Base-by-base conservation (phyloP, 2,113 vertebrate genomes). In the Mixornis gularis region DNA sequence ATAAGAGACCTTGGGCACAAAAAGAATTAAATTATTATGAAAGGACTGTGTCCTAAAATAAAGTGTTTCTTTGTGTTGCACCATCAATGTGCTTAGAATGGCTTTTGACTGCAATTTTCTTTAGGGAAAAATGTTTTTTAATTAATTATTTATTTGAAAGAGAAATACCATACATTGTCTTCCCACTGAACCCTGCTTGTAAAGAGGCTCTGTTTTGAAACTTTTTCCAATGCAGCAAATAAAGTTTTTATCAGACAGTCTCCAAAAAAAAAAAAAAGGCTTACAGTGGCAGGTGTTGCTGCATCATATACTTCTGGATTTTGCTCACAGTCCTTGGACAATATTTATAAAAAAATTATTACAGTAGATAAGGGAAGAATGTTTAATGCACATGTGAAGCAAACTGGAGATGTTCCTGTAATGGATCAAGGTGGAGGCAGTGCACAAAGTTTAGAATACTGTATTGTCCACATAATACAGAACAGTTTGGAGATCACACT, bases 101-200 rank as follows among this genome's bases (percentile, higher is more conserved):
- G 17, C 48, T 85, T 92, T 87, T 0, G 20, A 51, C 55, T 43
- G 21, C 17, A 20, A 2, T 59, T 87, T 85, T 93, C 48, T 86
- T 52, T 1, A 3, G 19, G 5, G 3, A 3, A 27, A 55, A 56
- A 29, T 6, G 7, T 6, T 34, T 44, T 32, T 8, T 0, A 20
- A 40, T 71, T 36, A 41, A 51, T n/a, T 40, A 38, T 38, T 9
- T 70, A 36, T 87, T 85, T 1, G 0, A 8, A 77, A 58, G 73
- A 65, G 27, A 63, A 78, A 66, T 74, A 11, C 38, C 12, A 3
- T 76, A 32, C 40, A 60, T 41, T 64, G 65, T 41, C 48, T 87
- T 89, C 43, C 52, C 62, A 64, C 52, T 36, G 55, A 85, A 26
- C 15, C 10, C 13, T 89, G 34, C 24, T 85, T 43, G 70, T 71